These are phyloP conservation scores for Crax fasciolata DNA, from an alignment of 2,797 vertebrate species.

Conservation along the genomic window DNA sequence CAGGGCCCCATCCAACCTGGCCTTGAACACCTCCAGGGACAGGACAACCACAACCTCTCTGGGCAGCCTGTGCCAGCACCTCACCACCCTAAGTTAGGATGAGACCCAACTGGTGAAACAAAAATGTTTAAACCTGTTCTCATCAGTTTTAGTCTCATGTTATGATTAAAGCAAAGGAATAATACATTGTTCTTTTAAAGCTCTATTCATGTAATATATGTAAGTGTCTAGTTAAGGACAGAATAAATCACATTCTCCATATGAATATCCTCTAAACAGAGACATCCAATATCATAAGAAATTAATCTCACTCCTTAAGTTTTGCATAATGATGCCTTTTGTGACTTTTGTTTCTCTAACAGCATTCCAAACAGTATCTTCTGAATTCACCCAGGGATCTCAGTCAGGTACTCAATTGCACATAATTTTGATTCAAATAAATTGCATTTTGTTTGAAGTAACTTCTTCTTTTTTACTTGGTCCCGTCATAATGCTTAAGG, in stretches of 20 bases:
- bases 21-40: too few species aligned
- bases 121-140: background rate
- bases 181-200: background rate
- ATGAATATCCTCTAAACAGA: background rate
- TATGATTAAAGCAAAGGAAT: background rate
- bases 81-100: background rate
- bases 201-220: background rate
- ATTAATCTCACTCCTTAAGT: background rate
- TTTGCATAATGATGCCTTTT: background rate
- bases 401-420: background rate
- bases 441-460: background rate
- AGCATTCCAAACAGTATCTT: rapidly evolving
- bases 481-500: background rate
- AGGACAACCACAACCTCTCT: too few species aligned
- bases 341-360: background rate
- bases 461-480: rapidly evolving
- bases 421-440: background rate
- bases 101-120: background rate
- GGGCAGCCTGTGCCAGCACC: too few species aligned
- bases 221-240: background rate
- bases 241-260: background rate
- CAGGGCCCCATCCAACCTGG: too few species aligned
- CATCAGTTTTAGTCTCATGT: background rate
- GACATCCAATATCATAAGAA: background rate
- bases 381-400: background rate